Evolutionary conservation across 1,140 invertebrate genomes (phyloP).

Genomic region (Lepidurus arcticus): DNA sequence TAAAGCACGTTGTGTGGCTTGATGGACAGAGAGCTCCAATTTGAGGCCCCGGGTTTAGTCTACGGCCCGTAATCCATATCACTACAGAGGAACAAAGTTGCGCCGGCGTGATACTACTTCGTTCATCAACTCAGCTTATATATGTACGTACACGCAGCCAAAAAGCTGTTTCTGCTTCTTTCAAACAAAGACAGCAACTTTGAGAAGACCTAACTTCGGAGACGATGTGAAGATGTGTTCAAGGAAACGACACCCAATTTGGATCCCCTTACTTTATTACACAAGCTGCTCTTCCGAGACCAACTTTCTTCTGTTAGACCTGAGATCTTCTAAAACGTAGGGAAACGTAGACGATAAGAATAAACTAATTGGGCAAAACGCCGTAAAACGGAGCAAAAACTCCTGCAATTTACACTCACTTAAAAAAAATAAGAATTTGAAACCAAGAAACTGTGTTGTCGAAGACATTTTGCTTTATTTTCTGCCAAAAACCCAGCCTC

Average conservation of each 20-base stretch:
- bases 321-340: no score
- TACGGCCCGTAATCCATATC: constrained; percentile 9
- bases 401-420: no score
- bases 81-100: not conserved
- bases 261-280: no score
- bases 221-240: not conserved
- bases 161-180: not conserved
- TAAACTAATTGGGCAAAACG: no score
- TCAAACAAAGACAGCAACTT: not conserved
- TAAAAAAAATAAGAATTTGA: no score
- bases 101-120: not conserved
- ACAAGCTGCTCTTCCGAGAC: no score
- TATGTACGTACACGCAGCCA: not conserved
- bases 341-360: no score
- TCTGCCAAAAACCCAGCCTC: constrained; percentile 14
- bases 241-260: no score
- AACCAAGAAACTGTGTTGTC: not conserved
- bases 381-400: no score
- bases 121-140: not conserved
- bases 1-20: not conserved
- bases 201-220: not conserved
- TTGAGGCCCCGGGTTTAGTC: not conserved
- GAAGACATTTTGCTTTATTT: constrained; percentile 3
- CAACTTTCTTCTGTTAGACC: no score
- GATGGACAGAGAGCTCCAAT: not conserved